Evolutionary conservation across 2,888 invertebrate species (phyloP).

Genomic region (Orchestes rusci): DNA sequence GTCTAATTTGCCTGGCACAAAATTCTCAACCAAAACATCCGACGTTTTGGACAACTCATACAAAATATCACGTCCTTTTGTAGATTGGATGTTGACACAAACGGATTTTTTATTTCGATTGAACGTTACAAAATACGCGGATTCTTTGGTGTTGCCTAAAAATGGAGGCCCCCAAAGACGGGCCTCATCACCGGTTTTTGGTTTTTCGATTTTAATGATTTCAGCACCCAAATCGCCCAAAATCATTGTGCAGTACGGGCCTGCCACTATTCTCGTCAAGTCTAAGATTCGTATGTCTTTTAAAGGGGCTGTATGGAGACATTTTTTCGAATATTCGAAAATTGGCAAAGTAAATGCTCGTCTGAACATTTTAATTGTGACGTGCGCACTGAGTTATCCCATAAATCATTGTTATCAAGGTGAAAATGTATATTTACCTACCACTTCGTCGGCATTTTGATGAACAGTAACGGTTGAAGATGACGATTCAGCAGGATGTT

Average conservation of each 20-base stretch:
- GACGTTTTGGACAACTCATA: conserved; percentile 66
- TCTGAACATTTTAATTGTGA: neutral
- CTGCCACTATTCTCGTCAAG: conserved; percentile 82
- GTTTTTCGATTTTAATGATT: conserved; percentile 85
- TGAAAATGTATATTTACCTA: conserved; percentile 25
- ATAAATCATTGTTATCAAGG: neutral
- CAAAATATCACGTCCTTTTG: conserved; percentile 57
- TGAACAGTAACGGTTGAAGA: conserved; percentile 39
- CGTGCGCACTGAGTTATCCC: neutral
- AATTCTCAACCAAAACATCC: conserved; percentile 92
- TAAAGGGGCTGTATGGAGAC: conserved; percentile 47
- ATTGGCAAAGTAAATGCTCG: neutral
- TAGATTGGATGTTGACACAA: conserved; percentile 73
- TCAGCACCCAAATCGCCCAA: conserved; percentile 90
- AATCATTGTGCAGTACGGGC: conserved; percentile 92
- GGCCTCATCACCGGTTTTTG: conserved; percentile 78
- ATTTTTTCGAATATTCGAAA: conserved; percentile 8
- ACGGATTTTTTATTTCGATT: conserved; percentile 95
- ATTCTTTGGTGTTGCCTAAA: conserved; percentile 52
- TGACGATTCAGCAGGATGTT: conserved; percentile 31
- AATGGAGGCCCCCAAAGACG: conserved; percentile 94
- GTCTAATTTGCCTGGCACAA: conserved; percentile 81
- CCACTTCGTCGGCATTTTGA: conserved; percentile 37
- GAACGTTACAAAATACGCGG: conserved; percentile 77
- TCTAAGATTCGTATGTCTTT: conserved; percentile 69